Base-by-base conservation (phyloP, 23 tunicate species). In the Pegea sp. region DNA sequence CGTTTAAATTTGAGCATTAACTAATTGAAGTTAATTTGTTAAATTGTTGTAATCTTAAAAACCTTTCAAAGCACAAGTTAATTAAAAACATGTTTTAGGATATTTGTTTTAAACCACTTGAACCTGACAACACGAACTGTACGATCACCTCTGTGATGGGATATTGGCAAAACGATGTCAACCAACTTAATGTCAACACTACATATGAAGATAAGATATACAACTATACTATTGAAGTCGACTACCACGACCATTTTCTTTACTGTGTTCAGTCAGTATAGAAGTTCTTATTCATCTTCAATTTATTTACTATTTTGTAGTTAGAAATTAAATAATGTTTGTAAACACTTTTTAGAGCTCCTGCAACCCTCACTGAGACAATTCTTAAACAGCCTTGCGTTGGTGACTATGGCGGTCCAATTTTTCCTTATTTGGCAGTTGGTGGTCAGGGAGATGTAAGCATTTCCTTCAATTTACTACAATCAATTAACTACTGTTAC, bases 341-440 rank as follows among this genome's bases (percentile, higher is more conserved):
- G 13, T 20, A 18, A 50, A 20, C 19, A 50, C 20, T 50, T 20
- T 50, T 50, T 13, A 50, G 84, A 77, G 67, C 99, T 25, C 99
- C 99, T 0, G 72, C 80, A 11, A 48, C 93, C 8, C 18, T 91
- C 5, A 77, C 72, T 30, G 91, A 78, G 44, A 91, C 90, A 5
- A 78, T 76, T 18, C 49, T 91, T 42, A 58, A 58, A 33, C 84
- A 78, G 44, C 66, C 55, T 31, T 78, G 93, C 49, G 55, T 68
- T 68, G 87, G 79, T 11, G 99, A 91, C 56, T 91, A 44, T 32
- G 99, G 99, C 5, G 90, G 93, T 3, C 99, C 99, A 11, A 61
- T 91, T n/a, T 89, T 91, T 25, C 99, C 99, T 13, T 91, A 51
- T 64, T 58, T 91, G 2, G 93, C 86, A 25, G 53, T 91, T 28